Evolutionary conservation across 2,113 vertebrate genomes (phyloP), one percentile per base, ranked within the genome.

Genomic region (Lamprologus ornatipinnis): DNA sequence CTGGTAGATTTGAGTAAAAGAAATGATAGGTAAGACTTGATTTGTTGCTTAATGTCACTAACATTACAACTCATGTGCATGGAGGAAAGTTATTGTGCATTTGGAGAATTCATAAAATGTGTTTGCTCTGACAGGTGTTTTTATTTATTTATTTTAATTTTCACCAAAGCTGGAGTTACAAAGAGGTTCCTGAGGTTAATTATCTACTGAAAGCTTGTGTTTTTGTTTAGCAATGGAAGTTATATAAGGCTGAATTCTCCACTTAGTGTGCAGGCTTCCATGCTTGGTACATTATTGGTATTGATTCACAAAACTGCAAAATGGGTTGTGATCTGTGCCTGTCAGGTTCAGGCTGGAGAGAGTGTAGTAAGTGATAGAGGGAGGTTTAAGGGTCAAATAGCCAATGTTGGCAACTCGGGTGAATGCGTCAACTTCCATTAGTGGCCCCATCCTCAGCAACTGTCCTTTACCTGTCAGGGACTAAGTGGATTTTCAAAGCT

Each of bases 341-440:
- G 89, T 86, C 75, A 58, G 23, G 54, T 63, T 90, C 17, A 2
- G 54, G 84, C 53, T 26, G 53, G 37, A 79, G 47, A 90, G 54
- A 33, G 57, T 31, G 35, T 85, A 82, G 68, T 85, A 84, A 93
- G 23, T 89, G 80, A 88, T 88, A 33, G 81, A 79, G 78, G 28
- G 28, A 49, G 81, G 84, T 65, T 31, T 47, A 58, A 53, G 57
- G 88, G 88, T 93, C 92, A 88, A 91, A 81, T 51, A 53, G 86
- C n/a, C 17, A 1, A 63, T 82, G 93, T 90, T 81, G 23, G 26
- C 49, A 17, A 5, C 53, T 88, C 19, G 58, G 91, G 85, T 88
- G 81, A 60, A 9, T 4, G 19, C 2, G 15, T 87, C 84, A 28
- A 14, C 79, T 82, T 88, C 85, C 88, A 94, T 94, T 92, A 94